Base-by-base conservation (phyloP, 1,140 invertebrate species). In the Grapholita molesta region DNA sequence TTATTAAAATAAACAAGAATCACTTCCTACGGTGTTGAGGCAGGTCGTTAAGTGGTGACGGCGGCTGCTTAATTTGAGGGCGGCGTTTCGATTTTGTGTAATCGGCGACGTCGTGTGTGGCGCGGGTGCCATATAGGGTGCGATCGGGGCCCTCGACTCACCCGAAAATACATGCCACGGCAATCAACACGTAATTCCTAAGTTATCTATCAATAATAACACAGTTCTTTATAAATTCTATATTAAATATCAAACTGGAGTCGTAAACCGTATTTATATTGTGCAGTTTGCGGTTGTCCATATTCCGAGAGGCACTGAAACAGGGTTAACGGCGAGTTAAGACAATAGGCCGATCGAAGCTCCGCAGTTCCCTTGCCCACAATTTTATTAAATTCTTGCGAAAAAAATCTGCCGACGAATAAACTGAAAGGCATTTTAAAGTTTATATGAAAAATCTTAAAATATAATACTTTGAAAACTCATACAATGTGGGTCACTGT, bases 1-100 rank as follows among this genome's bases (percentile, higher is more conserved):
- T 89, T 89, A 87, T 81, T 79, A 88, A 82, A 86, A 86, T 87
- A 89, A 89, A 89, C 85, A 88, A 85, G 89, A 89, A 86, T 88
- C 84, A 84, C 89, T 91, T 91, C 89, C 89, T 90, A 76, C 77
- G 77, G 73, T 71, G 70, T 78, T 76, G 68, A 82, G 79, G 80
- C 73, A 77, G 73, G 75, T 85, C 82, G 80, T 83, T 82, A 83
- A 71, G 64, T 18, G 21, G 55, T 25, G 61, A 25, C 42, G 67
- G 24, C 70, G 65, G 72, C 69, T 66, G 67, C 38, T 79, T 88
- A 85, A 88, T 88, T 84, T 86, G 73, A 85, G 77, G 77, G 76
- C 79, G 78, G 74, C 72, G 72, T 64, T 68, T 70, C 66, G 69
- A 70, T 72, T 79, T 80, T 77, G 78, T 74, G 79, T 80, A 82